Percentiles rank a stretch among this genome's conserved stretches.
Conservation (phyloP, 2,113 vertebrate species). For the Mesembrinibis cayennensis region DNA sequence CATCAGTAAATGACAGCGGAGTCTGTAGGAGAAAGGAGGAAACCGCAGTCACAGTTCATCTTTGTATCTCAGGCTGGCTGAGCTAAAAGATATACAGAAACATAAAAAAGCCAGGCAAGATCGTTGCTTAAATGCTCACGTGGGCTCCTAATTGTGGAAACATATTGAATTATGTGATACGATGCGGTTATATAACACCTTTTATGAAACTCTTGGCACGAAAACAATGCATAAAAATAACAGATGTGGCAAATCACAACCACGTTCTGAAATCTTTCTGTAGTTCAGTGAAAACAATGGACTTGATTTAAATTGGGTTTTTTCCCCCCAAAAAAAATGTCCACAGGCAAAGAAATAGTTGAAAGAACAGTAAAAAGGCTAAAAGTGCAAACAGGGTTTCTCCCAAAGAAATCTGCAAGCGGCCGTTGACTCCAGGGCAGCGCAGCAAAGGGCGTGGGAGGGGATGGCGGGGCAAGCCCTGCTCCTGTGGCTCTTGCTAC, state of each 20-base stretch:
- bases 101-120: background rate
- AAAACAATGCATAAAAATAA: conserved; percentile 25
- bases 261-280: background rate
- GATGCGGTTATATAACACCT: background rate
- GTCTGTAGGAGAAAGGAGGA: background rate
- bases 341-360: conserved; percentile 7
- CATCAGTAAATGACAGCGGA: fast-evolving
- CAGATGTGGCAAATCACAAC: conserved; percentile 41
- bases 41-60: background rate
- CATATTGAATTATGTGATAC: background rate
- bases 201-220: background rate
- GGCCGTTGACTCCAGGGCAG: background rate
- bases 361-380: background rate
- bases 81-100: background rate
- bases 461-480: background rate
- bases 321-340: background rate
- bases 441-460: background rate
- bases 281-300: conserved; percentile 13
- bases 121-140: background rate
- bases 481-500: background rate
- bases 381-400: background rate
- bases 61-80: background rate
- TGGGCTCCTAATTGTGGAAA: conserved; percentile 20
- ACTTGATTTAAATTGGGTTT: background rate
- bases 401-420: background rate